phyloP scores from a whole-genome alignment of 2,113 vertebrate species.

The Plestiodon gilberti region DNA sequence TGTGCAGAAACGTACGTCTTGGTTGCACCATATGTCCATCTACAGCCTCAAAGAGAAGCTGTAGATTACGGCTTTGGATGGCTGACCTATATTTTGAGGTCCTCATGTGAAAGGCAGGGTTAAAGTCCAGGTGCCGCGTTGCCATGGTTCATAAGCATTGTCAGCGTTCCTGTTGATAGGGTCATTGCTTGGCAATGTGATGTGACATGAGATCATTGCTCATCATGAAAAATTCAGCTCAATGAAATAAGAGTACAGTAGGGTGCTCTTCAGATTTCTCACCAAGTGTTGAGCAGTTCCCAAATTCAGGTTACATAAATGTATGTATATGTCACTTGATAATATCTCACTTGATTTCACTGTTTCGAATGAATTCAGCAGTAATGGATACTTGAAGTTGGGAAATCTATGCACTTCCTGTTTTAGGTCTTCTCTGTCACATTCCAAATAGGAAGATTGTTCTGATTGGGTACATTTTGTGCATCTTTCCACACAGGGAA shows the following conservation, averaged over 20 bases:
- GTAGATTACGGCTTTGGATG: background rate
- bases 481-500: background rate
- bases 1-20: background rate
- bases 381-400: background rate
- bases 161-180: slow-evolving; percentile 11
- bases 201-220: background rate
- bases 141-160: background rate
- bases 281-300: background rate
- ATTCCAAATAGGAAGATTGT: background rate
- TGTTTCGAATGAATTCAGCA: background rate
- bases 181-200: background rate
- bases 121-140: slow-evolving; percentile 21
- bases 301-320: background rate
- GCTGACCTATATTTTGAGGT: background rate
- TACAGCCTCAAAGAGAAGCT: background rate
- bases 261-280: background rate
- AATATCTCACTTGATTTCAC: background rate
- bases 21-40: slow-evolving; percentile 16
- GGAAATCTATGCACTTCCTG: background rate
- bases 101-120: background rate
- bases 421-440: background rate
- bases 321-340: too few species aligned
- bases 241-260: background rate
- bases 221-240: background rate
- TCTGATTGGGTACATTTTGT: background rate